These are phyloP conservation scores for Apostichopus leukothele DNA, from an alignment of 53 echinoderm and acorn worm species.

Conservation along the genomic window DNA sequence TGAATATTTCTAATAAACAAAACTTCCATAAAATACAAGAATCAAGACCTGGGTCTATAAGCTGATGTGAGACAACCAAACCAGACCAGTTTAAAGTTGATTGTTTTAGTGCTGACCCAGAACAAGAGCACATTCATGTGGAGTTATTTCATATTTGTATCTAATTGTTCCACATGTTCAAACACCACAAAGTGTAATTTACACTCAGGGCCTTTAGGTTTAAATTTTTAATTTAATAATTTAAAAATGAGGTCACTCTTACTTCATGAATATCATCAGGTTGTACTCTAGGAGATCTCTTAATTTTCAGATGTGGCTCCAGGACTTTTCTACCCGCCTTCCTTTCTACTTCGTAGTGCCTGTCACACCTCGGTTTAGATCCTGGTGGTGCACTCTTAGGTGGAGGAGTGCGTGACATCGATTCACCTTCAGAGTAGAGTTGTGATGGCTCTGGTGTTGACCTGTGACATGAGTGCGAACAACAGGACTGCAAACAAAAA, in stretches of 20 bases:
- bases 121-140: no score
- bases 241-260: background rate
- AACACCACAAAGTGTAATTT: no score
- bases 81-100: no score
- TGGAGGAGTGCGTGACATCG: slow-evolving; percentile 31
- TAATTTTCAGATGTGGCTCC: slow-evolving; percentile 84
- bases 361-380: slow-evolving; percentile 69
- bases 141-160: no score
- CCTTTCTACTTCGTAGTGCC: slow-evolving; percentile 86
- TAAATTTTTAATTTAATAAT: no score
- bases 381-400: slow-evolving; percentile 72
- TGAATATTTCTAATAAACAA: no score
- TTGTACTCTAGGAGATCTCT: slow-evolving; percentile 56
- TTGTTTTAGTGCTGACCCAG: no score
- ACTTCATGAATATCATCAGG: background rate
- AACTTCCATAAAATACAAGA: no score
- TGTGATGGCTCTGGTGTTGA: slow-evolving; percentile 54
- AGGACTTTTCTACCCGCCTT: slow-evolving; percentile 71
- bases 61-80: no score
- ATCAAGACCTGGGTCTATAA: no score
- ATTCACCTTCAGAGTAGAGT: slow-evolving; percentile 37
- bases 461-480: slow-evolving; percentile 21
- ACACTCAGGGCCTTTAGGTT: no score
- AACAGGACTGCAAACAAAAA: background rate
- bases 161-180: no score